Base-by-base conservation (phyloP, 2,113 vertebrate species). In the Dicentrarchus labrax region DNA sequence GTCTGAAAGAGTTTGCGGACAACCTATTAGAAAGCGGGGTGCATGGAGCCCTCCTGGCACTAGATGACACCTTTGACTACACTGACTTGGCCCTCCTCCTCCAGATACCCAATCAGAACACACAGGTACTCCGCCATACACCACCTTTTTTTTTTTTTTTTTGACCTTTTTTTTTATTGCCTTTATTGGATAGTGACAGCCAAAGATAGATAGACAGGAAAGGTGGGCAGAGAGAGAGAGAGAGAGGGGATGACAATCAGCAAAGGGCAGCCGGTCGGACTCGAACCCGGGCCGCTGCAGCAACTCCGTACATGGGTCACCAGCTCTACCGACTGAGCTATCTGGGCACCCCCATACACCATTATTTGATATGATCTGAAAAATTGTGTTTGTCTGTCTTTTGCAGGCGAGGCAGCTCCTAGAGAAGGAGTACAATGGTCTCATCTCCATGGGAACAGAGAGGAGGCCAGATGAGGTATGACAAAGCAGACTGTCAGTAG, bases 1-100 rank as follows among this genome's bases (percentile, higher is more conserved):
- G 97, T 19, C 94, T 98, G 85, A 98, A 98, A 91, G 97, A 98
- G 85, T 98, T 97, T 80, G 97, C 97, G 36, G 97, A 97, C 78
- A 98, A 98, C 90, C 93, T 98, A 68, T 93, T 96, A 38, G 97
- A 98, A 88, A 98, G 97, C 11, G 97, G 97, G 24, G 97, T 98
- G 69, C 97, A 98, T 3, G 97, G 97, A 60, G 95, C 97, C 2
- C 95, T 98, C 51, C 93, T 98, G 21, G 97, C 97, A 3, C 91
- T 98, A 50, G 97, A 98, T n/a, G 97, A 98, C 92, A 98, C 97
- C 72, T 98, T 98, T 57, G 97, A 98, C 94, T 98, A 96, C 92
- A 97, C 96, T 0, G 97, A 98, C 90, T 90, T 98, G 86, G 97
- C 97, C 45, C 93, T 98, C 86, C 96, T 98, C 53, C 95, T 98